These are phyloP conservation scores for Prochilodus magdalenae DNA, from an alignment of 2,113 vertebrate species.

Conservation along the genomic window DNA sequence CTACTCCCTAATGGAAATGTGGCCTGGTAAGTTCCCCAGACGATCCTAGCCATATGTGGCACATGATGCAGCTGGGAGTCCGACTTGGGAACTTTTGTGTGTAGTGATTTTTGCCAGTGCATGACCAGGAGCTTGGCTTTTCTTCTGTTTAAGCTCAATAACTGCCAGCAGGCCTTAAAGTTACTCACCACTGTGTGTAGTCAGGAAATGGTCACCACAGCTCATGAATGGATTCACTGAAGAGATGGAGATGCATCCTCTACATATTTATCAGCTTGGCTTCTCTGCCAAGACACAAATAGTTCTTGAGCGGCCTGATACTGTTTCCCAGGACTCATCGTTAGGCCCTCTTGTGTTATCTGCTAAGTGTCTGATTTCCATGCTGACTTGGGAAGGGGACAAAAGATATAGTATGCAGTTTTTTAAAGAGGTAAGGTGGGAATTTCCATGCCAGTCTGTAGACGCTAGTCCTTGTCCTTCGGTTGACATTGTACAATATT, in stretches of 20 bases:
- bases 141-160: background rate
- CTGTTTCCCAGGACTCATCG: background rate
- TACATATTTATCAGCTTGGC: conserved; percentile 12
- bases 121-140: no score
- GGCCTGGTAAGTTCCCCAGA: background rate
- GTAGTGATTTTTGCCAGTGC: background rate
- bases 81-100: background rate
- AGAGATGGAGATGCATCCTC: conserved; percentile 3
- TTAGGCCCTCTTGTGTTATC: background rate
- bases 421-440: no score
- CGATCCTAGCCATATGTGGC: background rate
- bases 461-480: no score
- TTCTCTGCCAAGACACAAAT: background rate
- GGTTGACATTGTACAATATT: no score
- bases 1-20: background rate
- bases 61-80: background rate
- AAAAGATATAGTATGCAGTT: background rate
- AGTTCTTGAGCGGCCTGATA: background rate
- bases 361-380: background rate
- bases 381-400: background rate
- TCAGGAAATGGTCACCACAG: background rate
- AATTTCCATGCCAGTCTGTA: background rate
- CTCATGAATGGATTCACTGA: background rate
- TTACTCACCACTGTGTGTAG: background rate
- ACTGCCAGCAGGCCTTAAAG: no score